Evolutionary conservation across 2,888 invertebrate genomes (phyloP).

Genomic region (Petrolisthes cinctipes): DNA sequence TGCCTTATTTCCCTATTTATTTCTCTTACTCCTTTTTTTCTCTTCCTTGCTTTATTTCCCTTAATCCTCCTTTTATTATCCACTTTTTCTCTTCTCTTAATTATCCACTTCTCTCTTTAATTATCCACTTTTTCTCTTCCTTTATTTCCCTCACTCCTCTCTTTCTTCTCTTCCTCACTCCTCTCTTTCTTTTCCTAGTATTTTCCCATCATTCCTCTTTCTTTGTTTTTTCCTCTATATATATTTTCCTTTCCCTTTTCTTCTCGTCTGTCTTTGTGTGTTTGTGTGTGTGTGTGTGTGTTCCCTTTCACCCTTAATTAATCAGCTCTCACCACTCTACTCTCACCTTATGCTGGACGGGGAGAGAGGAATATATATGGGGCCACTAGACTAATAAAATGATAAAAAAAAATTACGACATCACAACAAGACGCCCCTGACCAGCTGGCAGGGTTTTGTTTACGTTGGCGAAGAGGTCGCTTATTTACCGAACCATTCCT

Average conservation of each 20-base stretch:
- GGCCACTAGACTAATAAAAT: too few relatives aligned
- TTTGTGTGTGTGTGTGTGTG: too few relatives aligned
- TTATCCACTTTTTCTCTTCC: neutral
- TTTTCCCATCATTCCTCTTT: neutral
- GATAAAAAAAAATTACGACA: too few relatives aligned
- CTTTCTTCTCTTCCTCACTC: neutral
- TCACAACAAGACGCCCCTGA: too few relatives aligned
- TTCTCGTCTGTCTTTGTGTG: too few relatives aligned
- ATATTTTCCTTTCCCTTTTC: neutral
- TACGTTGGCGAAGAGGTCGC: too few relatives aligned
- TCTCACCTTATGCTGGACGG: too few relatives aligned
- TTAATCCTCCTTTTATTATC: neutral
- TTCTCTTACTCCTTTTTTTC: neutral
- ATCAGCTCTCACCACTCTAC: too few relatives aligned
- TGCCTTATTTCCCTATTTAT: neutral
- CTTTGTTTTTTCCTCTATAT: neutral
- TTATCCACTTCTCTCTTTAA: neutral
- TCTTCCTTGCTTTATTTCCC: neutral
- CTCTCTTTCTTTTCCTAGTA: neutral
- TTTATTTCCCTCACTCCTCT: neutral
- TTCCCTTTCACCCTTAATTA: too few relatives aligned
- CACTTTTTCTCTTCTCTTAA: neutral
- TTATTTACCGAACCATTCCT: too few relatives aligned
- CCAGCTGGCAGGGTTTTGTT: too few relatives aligned
- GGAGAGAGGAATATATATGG: too few relatives aligned